Conservation (phyloP, 2,888 invertebrate genomes). For the Acleris cristana region DNA sequence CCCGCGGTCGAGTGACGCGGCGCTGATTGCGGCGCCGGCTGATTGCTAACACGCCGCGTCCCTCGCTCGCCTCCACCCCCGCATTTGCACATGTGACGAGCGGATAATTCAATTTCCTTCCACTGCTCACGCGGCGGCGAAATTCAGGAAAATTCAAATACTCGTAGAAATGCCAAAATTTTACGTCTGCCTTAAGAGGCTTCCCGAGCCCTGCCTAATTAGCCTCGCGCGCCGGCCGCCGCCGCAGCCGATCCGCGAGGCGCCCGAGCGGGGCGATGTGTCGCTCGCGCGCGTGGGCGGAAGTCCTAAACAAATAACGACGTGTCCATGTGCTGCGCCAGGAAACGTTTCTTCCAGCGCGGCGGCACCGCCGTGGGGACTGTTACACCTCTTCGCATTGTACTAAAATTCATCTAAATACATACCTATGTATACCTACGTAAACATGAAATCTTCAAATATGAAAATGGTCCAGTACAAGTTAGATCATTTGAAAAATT, state of each 20-base stretch:
- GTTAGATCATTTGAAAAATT: too few species aligned
- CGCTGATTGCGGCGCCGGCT: constrained; percentile 37
- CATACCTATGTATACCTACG: too few species aligned
- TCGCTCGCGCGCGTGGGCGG: neutral
- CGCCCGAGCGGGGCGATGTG: neutral
- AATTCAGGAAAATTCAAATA: constrained; percentile 22
- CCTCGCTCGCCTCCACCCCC: neutral
- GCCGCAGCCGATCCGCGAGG: too few species aligned
- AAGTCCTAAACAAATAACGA: constrained; percentile 7
- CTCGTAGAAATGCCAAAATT: too few species aligned
- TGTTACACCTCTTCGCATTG: too few species aligned
- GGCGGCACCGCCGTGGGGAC: neutral
- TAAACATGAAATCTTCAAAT: too few species aligned
- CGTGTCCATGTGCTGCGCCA: neutral
- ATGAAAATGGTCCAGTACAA: too few species aligned
- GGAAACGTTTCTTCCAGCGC: neutral
- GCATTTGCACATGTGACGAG: constrained; percentile 37
- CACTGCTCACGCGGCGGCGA: constrained; percentile 12
- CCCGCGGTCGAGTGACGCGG: neutral
- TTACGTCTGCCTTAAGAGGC: too few species aligned
- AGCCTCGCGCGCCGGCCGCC: neutral
- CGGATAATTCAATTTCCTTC: constrained; percentile 32
- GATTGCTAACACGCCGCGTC: constrained; percentile 48
- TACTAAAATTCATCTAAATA: too few species aligned
- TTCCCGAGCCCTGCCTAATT: neutral